These are phyloP conservation scores for Microplitis manilae DNA, from an alignment of 2,888 invertebrate genomes.

Conservation along the genomic window DNA sequence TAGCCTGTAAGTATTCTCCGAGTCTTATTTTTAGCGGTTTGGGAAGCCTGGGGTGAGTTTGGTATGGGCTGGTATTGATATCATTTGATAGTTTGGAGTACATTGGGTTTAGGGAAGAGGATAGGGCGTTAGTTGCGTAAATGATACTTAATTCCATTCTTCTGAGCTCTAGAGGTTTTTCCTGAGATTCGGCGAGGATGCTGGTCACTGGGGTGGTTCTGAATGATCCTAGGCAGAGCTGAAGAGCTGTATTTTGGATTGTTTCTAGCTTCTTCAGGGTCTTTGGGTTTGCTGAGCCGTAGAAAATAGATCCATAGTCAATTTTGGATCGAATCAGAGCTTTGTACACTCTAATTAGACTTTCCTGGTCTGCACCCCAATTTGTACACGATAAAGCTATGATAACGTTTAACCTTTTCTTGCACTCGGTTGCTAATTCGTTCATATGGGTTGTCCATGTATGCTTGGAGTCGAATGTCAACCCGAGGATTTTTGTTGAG, in stretches of 20 bases:
- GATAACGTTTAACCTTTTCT: conserved; percentile 44
- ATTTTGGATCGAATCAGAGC: conserved; percentile 42
- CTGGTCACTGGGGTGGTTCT: conserved; percentile 39
- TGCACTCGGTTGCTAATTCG: conserved; percentile 34
- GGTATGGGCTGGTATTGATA: neutral
- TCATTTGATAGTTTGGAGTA: neutral
- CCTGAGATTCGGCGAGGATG: conserved; percentile 27
- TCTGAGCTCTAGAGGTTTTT: conserved; percentile 27
- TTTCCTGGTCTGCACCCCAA: conserved; percentile 39
- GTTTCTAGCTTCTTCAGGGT: conserved; percentile 30
- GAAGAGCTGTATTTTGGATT: conserved; percentile 33
- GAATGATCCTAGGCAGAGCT: conserved; percentile 39
- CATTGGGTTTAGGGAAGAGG: neutral
- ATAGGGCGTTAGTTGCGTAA: conserved; percentile 10
- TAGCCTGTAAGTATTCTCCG: neutral
- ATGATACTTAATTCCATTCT: neutral
- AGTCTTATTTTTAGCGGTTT: conserved; percentile 31
- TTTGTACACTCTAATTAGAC: conserved; percentile 42
- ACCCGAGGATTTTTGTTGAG: too few species aligned
- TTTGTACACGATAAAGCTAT: conserved; percentile 39
- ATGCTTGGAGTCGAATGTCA: conserved; percentile 27
- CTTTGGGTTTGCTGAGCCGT: conserved; percentile 31
- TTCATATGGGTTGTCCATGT: conserved; percentile 35
- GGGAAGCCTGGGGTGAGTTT: conserved; percentile 3
- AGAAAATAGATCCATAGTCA: conserved; percentile 43